These are phyloP conservation scores for Tetragonisca angustula DNA, from an alignment of 2,888 invertebrate genomes.

Conservation along the genomic window DNA sequence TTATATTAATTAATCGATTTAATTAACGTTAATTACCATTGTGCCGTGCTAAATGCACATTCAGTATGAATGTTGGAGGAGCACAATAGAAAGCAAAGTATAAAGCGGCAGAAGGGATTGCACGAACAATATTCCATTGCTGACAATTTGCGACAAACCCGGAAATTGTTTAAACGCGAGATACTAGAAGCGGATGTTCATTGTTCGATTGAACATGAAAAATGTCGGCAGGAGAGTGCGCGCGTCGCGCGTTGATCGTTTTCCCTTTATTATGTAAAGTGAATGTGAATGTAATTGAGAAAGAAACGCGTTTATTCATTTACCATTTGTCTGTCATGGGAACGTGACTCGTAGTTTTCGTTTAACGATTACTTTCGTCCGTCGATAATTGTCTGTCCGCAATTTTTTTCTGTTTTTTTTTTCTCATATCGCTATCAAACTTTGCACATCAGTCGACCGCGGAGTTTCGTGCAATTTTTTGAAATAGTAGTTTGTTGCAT, in stretches of 20 bases:
- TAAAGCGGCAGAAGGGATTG: not conserved
- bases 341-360: not conserved
- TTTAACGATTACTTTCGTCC: not conserved
- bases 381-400: not conserved
- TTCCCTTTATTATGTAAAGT: conserved; percentile 31
- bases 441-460: too few relatives aligned
- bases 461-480: too few relatives aligned
- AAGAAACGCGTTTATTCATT: conserved; percentile 18
- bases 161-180: conserved; percentile 29
- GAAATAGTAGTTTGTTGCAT: too few relatives aligned
- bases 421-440: too few relatives aligned
- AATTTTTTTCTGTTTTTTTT: too few relatives aligned
- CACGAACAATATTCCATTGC: not conserved
- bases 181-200: conserved; percentile 28
- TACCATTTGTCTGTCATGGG: not conserved
- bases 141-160: conserved; percentile 2
- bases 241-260: conserved; percentile 17
- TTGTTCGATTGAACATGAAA: conserved; percentile 39
- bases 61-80: not conserved
- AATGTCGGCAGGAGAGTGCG: conserved; percentile 14
- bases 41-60: not conserved
- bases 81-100: not conserved
- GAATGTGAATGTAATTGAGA: conserved; percentile 20
- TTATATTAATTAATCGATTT: not conserved
- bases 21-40: not conserved